A percentile compares a stretch with the other conserved stretches of the same genome.
phyloP scores from a whole-genome alignment of 2,888 invertebrate species.

The Diaperis boleti region DNA sequence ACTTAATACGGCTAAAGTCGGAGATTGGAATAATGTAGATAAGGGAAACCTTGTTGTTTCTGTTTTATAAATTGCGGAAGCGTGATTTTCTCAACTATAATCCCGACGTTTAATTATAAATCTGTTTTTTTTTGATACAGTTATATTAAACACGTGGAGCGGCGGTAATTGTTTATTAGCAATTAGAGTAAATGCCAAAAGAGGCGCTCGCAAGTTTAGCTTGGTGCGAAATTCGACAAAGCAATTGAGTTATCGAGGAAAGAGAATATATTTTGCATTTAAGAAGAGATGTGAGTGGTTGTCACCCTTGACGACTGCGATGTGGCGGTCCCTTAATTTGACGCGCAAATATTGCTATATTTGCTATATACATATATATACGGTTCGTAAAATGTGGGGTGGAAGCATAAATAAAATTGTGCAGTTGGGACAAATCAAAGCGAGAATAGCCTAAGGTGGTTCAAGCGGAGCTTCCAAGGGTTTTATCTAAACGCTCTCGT shows the following conservation, averaged over 20 bases:
- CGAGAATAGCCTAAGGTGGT: conserved; percentile 64
- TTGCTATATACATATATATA: too few species aligned
- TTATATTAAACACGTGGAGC: conserved; percentile 6
- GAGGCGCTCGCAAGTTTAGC: conserved; percentile 1
- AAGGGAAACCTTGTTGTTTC: conserved; percentile 44
- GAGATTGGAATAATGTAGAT: conserved; percentile 53
- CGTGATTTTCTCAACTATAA: conserved; percentile 34
- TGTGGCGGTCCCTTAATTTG: conserved; percentile 55
- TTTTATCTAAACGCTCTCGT: conserved; percentile 62
- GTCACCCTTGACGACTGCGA: conserved; percentile 43
- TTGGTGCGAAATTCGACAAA: conserved; percentile 14
- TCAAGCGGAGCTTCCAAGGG: conserved; percentile 61
- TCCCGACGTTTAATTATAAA: conserved; percentile 30
- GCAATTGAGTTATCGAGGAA: conserved; percentile 18
- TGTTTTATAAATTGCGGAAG: conserved; percentile 31
- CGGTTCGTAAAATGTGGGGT: conserved; percentile 59
- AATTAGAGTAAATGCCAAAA: conserved; percentile 12
- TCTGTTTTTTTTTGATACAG: conserved; percentile 5
- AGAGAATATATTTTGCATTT: conserved; percentile 16
- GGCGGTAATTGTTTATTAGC: conserved; percentile 10
- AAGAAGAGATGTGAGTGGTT: conserved; percentile 26
- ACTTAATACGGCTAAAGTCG: conserved; percentile 56
- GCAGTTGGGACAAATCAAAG: conserved; percentile 62
- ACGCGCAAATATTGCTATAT: conserved; percentile 58
- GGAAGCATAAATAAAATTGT: conserved; percentile 63